Evolutionary conservation across 1,140 invertebrate species (phyloP).

Genomic region (Orchesella cincta): DNA sequence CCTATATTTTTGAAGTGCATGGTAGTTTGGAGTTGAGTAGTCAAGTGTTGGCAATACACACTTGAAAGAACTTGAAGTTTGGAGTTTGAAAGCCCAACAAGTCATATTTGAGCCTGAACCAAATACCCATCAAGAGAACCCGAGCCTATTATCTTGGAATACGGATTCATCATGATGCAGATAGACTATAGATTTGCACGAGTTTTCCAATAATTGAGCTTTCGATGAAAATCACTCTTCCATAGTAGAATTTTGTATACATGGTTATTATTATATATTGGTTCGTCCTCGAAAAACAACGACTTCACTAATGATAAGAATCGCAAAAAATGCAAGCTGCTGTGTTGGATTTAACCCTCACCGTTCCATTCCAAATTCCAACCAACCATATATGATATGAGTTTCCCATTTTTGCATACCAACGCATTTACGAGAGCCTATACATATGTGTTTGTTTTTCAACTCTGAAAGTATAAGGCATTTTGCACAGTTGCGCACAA

Average conservation of each 20-base stretch:
- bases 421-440: too few species aligned
- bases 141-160: too few species aligned
- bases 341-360: too few species aligned
- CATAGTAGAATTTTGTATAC: background rate
- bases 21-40: background rate
- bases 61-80: constrained; percentile 25
- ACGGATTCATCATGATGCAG: too few species aligned
- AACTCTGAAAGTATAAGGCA: too few species aligned
- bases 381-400: too few species aligned
- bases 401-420: too few species aligned
- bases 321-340: too few species aligned
- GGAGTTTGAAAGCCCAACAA: background rate
- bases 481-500: too few species aligned
- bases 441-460: too few species aligned
- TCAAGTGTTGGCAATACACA: constrained; percentile 19
- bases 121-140: background rate
- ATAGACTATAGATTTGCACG: background rate
- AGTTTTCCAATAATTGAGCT: constrained; percentile 10
- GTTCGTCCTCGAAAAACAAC: background rate
- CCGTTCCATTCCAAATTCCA: too few species aligned
- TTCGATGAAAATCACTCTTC: too few species aligned
- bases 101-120: background rate
- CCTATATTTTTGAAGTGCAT: background rate
- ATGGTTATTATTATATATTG: background rate
- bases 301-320: background rate